Conservation (phyloP, 2,797 vertebrate genomes). For the Clarias fuscus region DNA sequence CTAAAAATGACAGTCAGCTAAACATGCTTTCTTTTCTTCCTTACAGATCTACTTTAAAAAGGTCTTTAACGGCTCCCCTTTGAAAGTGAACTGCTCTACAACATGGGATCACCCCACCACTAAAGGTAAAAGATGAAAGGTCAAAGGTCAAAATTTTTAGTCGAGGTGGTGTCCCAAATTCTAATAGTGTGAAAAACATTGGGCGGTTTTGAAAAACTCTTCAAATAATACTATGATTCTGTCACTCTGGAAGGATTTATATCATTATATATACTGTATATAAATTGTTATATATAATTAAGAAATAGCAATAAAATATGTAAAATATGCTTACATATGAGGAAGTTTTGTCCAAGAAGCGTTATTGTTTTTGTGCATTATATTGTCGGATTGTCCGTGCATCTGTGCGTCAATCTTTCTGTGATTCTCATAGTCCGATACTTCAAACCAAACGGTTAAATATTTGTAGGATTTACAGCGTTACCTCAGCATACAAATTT, state of each 20-base stretch:
- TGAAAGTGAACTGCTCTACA: conserved; percentile 80
- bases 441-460: background rate
- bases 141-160: background rate
- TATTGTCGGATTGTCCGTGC: background rate
- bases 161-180: background rate
- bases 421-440: background rate
- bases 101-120: conserved; percentile 81
- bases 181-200: background rate
- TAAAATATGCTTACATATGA: background rate
- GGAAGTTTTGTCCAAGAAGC: background rate
- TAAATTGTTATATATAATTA: too few relatives aligned
- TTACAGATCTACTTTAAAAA: conserved; percentile 84
- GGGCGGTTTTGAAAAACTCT: background rate
- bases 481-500: too few relatives aligned
- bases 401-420: background rate
- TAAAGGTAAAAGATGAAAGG: conserved; percentile 70
- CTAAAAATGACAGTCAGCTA: background rate
- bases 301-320: background rate
- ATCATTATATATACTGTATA: too few relatives aligned
- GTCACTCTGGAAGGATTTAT: background rate
- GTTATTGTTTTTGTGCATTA: background rate
- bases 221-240: background rate
- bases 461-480: background rate
- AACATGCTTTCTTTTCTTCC: background rate
- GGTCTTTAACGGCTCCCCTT: conserved; percentile 86